Evolutionary conservation across 2,797 vertebrate species (phyloP).

Genomic region (Melanotaenia maccullochi): DNA sequence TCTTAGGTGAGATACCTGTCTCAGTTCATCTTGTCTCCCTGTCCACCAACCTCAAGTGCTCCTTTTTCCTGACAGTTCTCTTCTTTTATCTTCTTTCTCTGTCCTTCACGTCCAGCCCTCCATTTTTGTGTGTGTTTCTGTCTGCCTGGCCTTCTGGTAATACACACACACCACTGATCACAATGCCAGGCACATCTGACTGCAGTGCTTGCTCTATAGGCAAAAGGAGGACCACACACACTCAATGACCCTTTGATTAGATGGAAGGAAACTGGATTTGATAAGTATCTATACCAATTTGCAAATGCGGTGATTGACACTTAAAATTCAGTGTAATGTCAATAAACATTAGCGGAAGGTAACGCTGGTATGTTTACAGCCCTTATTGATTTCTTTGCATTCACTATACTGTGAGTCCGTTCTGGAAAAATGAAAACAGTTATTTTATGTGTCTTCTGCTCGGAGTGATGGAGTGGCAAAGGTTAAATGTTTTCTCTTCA

Average conservation of each 20-base stretch:
- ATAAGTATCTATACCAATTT: background rate
- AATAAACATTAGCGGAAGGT: too few relatives aligned
- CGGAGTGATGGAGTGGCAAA: too few relatives aligned
- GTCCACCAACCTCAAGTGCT: conserved; percentile 21
- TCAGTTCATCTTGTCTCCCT: background rate
- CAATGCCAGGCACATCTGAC: conserved; percentile 80
- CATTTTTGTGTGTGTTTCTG: conserved; percentile 18
- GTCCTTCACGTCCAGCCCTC: background rate
- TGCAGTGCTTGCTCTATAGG: conserved; percentile 67
- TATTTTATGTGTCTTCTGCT: too few relatives aligned
- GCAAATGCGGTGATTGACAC: background rate
- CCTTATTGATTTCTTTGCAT: too few relatives aligned
- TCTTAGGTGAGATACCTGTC: conserved; percentile 28
- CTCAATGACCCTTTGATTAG: conserved; percentile 10
- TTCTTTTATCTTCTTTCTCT: background rate
- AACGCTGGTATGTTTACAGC: too few relatives aligned
- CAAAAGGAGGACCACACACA: conserved; percentile 18
- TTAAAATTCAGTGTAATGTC: background rate
- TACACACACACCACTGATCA: conserved; percentile 60
- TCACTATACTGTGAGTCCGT: too few relatives aligned
- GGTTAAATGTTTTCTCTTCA: too few relatives aligned
- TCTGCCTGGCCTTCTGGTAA: conserved; percentile 29
- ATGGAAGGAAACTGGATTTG: background rate
- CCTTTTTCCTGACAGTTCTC: background rate
- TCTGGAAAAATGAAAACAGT: too few relatives aligned